Conservation (phyloP, 2,888 invertebrate species). For the Balanococcus diminutus region DNA sequence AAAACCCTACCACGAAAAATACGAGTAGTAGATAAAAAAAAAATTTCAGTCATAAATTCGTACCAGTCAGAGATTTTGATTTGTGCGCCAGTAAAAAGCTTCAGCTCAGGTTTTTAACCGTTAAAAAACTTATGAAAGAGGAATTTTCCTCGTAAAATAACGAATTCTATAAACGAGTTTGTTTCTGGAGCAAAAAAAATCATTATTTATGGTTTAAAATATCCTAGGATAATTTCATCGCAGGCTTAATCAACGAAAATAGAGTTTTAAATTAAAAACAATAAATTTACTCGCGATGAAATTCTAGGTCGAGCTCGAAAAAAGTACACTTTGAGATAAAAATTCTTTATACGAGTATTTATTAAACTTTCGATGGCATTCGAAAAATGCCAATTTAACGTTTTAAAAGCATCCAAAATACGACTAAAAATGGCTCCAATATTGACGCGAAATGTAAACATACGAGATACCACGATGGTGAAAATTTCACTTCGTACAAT, state of each 20-base stretch:
- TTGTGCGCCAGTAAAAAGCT: not conserved
- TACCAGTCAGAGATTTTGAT: not conserved
- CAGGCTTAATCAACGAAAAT: slow-evolving; percentile 9
- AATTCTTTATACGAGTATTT: not conserved
- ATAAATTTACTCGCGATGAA: not conserved
- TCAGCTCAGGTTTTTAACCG: not conserved
- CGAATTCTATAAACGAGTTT: not conserved
- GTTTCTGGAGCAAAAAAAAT: not conserved
- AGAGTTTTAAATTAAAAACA: slow-evolving; percentile 18
- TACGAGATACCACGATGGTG: not conserved
- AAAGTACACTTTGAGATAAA: not conserved
- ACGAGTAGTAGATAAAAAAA: not conserved
- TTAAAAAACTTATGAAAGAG: not conserved
- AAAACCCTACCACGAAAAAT: not conserved
- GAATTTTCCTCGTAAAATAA: not conserved
- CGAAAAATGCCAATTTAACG: not conserved
- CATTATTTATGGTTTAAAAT: slow-evolving; percentile 6
- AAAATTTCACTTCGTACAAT: slow-evolving; percentile 9
- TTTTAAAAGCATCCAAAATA: not conserved
- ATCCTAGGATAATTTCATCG: not conserved
- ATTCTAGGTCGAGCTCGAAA: not conserved
- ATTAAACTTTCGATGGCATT: not conserved
- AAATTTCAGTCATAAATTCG: not conserved
- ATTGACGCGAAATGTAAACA: not conserved
- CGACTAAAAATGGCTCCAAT: not conserved